Conservation (phyloP, 2,888 invertebrate species). For the Drosophila mimica region DNA sequence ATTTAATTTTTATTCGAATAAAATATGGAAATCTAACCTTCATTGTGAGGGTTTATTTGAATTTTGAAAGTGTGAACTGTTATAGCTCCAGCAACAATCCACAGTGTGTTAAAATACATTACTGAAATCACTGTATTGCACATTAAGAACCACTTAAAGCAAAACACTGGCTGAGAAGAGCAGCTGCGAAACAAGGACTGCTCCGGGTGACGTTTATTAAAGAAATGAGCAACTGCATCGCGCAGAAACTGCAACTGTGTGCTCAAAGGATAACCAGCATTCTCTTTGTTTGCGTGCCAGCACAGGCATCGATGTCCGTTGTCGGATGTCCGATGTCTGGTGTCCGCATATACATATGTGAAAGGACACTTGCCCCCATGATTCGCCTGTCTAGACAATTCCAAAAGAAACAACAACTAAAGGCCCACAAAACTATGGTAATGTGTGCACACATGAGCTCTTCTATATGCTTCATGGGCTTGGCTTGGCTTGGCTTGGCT, state of each 20-base stretch:
- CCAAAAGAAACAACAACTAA: constrained; percentile 35
- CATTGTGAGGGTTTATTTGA: constrained; percentile 31
- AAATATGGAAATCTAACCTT: constrained; percentile 38
- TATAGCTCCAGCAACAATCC: constrained; percentile 16
- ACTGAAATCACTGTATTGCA: constrained; percentile 28
- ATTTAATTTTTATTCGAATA: neutral
- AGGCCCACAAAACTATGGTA: constrained; percentile 24
- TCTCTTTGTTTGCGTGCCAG: constrained; percentile 59
- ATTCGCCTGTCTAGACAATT: constrained; percentile 68
- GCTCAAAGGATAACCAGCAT: constrained; percentile 55
- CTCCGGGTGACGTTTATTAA: constrained; percentile 30
- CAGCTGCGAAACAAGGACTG: constrained; percentile 36
- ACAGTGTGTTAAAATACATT: constrained; percentile 29
- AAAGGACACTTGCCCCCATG: constrained; percentile 65
- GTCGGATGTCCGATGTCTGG: constrained; percentile 25
- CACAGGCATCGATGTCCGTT: constrained; percentile 41
- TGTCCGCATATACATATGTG: constrained; percentile 37
- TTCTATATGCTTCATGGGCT: constrained; percentile 64
- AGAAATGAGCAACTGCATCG: constrained; percentile 63
- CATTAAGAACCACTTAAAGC: constrained; percentile 11
- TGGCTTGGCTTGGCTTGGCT: constrained; percentile 42
- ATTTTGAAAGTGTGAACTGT: constrained; percentile 2
- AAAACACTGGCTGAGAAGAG: constrained; percentile 3
- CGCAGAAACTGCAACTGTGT: constrained; percentile 16
- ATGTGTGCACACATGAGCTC: constrained; percentile 60